A percentile compares a stretch with the other conserved stretches of the same genome.
Conservation (phyloP, 2,888 invertebrate species). For the Cataglyphis rosenhaueri region DNA sequence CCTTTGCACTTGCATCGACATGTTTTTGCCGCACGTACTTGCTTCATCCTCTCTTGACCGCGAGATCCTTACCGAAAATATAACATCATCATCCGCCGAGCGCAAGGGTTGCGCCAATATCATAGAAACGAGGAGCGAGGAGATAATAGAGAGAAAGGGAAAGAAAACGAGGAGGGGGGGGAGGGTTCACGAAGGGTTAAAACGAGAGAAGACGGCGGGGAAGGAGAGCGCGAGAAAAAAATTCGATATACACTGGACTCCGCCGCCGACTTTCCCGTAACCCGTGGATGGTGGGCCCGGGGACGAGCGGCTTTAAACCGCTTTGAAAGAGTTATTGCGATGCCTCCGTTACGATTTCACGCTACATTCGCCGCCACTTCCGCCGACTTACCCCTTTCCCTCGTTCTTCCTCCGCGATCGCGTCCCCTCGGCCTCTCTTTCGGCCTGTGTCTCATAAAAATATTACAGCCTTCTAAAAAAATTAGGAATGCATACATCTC, state of each 20-base stretch:
- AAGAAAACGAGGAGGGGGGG: neutral
- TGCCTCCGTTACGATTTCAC: conserved; percentile 69
- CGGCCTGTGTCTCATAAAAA: conserved; percentile 26
- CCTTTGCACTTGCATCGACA: conserved; percentile 42
- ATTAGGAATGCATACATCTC: neutral
- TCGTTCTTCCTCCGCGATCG: conserved; percentile 17
- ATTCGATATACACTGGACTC: conserved; percentile 38
- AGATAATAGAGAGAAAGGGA: conserved; percentile 6
- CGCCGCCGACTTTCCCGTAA: conserved; percentile 53
- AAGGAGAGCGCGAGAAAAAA: conserved; percentile 36
- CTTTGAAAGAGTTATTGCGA: conserved; percentile 71
- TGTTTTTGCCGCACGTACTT: conserved; percentile 4
- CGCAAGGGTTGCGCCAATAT: conserved; percentile 38
- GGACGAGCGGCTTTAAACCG: conserved; percentile 64
- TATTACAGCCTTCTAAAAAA: neutral
- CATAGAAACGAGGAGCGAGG: conserved; percentile 24
- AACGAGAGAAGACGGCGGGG: neutral
- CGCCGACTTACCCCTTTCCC: conserved; percentile 44
- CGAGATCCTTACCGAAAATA: conserved; percentile 41
- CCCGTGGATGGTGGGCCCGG: conserved; percentile 21
- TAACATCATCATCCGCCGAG: conserved; percentile 37
- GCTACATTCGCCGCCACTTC: conserved; percentile 64
- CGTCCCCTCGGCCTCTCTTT: conserved; percentile 10
- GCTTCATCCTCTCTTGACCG: conserved; percentile 5
- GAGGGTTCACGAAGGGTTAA: conserved; percentile 16